phyloP scores from a whole-genome alignment of 2,113 vertebrate genomes.

The Rana temporaria region DNA sequence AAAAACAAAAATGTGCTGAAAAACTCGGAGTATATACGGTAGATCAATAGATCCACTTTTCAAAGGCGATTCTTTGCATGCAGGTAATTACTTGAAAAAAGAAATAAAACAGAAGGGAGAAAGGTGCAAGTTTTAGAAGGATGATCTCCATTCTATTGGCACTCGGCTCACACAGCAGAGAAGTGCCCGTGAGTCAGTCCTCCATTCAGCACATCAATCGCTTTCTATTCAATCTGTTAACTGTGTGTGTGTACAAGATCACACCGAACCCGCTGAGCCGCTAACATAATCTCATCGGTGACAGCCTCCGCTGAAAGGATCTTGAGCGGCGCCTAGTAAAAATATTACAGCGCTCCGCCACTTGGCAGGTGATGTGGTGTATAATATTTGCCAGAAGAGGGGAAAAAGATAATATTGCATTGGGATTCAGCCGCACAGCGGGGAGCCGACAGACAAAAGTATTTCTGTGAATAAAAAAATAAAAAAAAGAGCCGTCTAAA shows the following conservation, averaged over 20 bases:
- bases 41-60: too few relatives aligned
- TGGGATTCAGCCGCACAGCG: background rate
- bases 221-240: slow-evolving; percentile 42
- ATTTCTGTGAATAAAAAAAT: slow-evolving; percentile 15
- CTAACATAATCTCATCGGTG: slow-evolving; percentile 36
- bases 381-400: slow-evolving; percentile 20
- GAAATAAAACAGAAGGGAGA: background rate
- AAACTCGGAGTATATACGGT: too few relatives aligned
- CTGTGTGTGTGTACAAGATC: slow-evolving; percentile 41
- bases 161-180: slow-evolving; percentile 41
- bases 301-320: slow-evolving; percentile 23
- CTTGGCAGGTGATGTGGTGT: slow-evolving; percentile 22
- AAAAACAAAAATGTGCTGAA: too few relatives aligned
- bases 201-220: slow-evolving; percentile 39
- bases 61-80: background rate
- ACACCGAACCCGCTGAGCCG: slow-evolving; percentile 32
- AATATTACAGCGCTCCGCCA: slow-evolving; percentile 27
- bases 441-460: slow-evolving; percentile 9
- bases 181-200: slow-evolving; percentile 3
- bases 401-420: slow-evolving; percentile 5
- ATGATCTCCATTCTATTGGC: background rate
- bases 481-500: background rate
- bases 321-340: slow-evolving; percentile 35
- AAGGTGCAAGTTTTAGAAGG: background rate
- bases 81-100: background rate